These are phyloP conservation scores for Helogale parvula DNA, from an alignment of 2,113 vertebrate genomes.

Conservation along the genomic window DNA sequence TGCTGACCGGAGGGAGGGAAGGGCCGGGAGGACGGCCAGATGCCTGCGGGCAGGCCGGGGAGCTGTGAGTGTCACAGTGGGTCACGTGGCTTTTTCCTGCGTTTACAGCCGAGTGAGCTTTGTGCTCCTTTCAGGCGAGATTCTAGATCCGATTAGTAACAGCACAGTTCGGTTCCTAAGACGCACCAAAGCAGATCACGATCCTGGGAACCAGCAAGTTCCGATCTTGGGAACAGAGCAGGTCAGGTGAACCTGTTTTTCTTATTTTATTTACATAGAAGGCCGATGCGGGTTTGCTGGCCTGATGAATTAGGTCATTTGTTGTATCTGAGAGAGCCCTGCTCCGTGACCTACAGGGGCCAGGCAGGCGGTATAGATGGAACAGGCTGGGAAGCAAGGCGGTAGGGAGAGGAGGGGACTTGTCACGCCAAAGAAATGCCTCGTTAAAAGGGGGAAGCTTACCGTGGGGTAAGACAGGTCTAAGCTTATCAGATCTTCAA, in stretches of 20 bases:
- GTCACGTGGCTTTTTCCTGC: neutral
- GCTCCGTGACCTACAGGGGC: neutral
- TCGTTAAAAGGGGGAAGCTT: neutral
- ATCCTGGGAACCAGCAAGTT: neutral
- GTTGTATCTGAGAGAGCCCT: neutral
- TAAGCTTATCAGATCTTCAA: neutral
- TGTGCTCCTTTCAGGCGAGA: neutral
- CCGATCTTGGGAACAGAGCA: neutral
- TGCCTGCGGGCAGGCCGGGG: neutral
- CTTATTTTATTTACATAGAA: neutral
- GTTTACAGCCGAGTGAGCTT: neutral
- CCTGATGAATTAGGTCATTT: neutral
- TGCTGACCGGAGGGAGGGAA: accelerated
- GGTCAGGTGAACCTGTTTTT: neutral
- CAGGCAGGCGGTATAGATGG: neutral
- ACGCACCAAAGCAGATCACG: accelerated
- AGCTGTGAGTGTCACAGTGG: neutral
- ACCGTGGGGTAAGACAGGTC: neutral
- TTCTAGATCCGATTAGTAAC: neutral
- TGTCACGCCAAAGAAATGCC: neutral
- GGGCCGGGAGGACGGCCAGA: neutral
- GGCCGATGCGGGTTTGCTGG: neutral
- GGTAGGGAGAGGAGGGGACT: neutral
- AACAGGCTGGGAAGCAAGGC: neutral
- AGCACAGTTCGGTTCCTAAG: neutral